Conservation (phyloP, 35 echinoderm and acorn worm species). For the Eucidaris tribuloides region DNA sequence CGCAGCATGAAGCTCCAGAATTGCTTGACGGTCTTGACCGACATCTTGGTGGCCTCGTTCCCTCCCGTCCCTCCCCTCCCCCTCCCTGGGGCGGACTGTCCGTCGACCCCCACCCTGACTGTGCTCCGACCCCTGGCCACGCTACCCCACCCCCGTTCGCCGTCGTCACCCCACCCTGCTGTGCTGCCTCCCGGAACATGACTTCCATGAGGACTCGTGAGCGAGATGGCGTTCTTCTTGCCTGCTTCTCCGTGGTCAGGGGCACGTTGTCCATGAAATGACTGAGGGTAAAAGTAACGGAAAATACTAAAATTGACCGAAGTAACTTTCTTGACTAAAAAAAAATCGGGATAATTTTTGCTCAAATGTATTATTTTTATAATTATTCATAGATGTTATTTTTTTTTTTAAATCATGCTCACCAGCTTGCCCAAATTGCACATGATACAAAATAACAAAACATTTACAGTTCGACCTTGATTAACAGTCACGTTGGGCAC, state of each 20-base stretch:
- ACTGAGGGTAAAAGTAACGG: too few relatives aligned
- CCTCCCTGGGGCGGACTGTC: neutral
- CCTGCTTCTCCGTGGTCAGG: constrained; percentile 48
- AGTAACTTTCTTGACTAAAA: too few relatives aligned
- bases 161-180: constrained; percentile 67
- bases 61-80: neutral
- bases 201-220: constrained; percentile 85
- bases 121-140: constrained; percentile 6
- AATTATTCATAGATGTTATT: too few relatives aligned
- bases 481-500: too few relatives aligned
- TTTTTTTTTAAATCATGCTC: too few relatives aligned
- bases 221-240: constrained; percentile 58
- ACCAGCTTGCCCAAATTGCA: too few relatives aligned
- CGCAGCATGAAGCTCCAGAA: constrained; percentile 82
- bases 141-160: constrained; percentile 12
- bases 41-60: constrained; percentile 51
- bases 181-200: too few relatives aligned
- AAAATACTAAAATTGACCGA: too few relatives aligned
- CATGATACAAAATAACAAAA: too few relatives aligned
- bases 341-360: too few relatives aligned
- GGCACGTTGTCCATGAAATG: constrained; percentile 92
- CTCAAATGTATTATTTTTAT: too few relatives aligned
- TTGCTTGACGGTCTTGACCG: constrained; percentile 84
- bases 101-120: neutral
- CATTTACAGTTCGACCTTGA: too few relatives aligned